A percentile compares a stretch with the other conserved stretches of the same genome.
Conservation (phyloP, 2,888 invertebrate genomes). For the Agrotis segetum region DNA sequence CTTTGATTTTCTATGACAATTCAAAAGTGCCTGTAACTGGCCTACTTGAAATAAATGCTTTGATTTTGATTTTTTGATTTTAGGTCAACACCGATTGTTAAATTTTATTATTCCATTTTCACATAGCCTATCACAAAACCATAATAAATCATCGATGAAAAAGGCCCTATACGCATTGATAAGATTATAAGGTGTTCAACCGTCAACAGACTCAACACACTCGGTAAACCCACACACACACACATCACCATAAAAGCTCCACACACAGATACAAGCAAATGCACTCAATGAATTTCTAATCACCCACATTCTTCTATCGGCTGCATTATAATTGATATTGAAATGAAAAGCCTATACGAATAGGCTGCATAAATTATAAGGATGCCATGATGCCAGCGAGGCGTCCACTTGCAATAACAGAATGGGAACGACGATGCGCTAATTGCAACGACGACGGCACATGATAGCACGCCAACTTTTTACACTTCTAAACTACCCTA, state of each 20-base stretch:
- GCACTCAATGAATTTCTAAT: constrained; percentile 24
- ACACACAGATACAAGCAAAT: background rate
- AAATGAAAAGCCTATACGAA: constrained; percentile 36
- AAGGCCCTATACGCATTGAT: too few species aligned
- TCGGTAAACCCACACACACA: background rate
- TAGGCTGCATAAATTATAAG: constrained; percentile 52
- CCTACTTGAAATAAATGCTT: too few species aligned
- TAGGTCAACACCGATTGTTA: too few species aligned
- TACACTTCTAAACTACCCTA: constrained; percentile 12
- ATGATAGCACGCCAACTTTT: constrained; percentile 56
- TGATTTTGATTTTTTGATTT: too few species aligned
- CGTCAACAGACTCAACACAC: too few species aligned
- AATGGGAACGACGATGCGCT: constrained; percentile 69
- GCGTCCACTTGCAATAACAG: constrained; percentile 65
- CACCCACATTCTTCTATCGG: constrained; percentile 25
- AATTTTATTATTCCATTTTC: too few species aligned
- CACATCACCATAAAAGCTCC: background rate
- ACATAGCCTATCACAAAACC: too few species aligned
- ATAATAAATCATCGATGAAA: too few species aligned
- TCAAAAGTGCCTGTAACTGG: too few species aligned
- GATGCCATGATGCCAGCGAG: constrained; percentile 40
- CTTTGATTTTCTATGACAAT: too few species aligned
- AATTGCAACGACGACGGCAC: constrained; percentile 68
- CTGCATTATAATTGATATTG: constrained; percentile 27
- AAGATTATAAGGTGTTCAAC: background rate